Evolutionary conservation across 2,113 vertebrate genomes (phyloP), one percentile per base, ranked within the genome.

Genomic region (Macrotis lagotis): DNA sequence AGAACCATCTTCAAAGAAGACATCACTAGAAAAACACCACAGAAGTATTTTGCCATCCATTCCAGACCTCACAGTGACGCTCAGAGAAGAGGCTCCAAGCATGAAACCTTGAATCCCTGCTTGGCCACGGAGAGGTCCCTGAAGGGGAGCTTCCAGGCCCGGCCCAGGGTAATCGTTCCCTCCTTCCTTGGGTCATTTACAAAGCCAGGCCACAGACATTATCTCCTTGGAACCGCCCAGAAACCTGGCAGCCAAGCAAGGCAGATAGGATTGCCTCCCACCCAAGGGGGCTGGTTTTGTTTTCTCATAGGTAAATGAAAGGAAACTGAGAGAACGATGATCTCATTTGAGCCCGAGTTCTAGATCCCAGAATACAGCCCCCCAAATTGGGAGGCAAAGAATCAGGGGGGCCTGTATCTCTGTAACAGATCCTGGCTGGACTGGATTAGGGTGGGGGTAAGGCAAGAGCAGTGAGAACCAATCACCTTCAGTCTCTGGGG

Each of bases 1-100:
- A 98, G 98, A 98, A 98, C 96, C 98, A 98, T 98, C 98, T 97
- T 98, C 97, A 98, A 98, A 98, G 97, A 98, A 97, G 97, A 97
- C 96, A 96, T 95, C 97, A 98, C 98, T 98, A 97, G 97, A 98
- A 98, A 98, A 98, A 97, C 97, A 98, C 97, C 97, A 96, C 97
- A 98, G 94, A 97, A 98, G 97, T 96, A 96, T 59, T 83, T 98
- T 97, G 97, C 97, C 98, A 96, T 92, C 95, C 96, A 97, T 98
- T 98, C 97, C 98, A 98, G 98, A 97, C 96, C 97, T 97, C 97
- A 98, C 97, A 96, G 98, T 98, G 98, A 98, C 98, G 97, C 96
- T 98, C 98, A 98, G 97, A 97, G 97, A 97, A 96, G 97, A 98
- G 93, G 93, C 94, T 97, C 94, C 96, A 97, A 95, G 96, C 91